Conservation (phyloP, 2,113 vertebrate species). For the Pycnonotus jocosus region DNA sequence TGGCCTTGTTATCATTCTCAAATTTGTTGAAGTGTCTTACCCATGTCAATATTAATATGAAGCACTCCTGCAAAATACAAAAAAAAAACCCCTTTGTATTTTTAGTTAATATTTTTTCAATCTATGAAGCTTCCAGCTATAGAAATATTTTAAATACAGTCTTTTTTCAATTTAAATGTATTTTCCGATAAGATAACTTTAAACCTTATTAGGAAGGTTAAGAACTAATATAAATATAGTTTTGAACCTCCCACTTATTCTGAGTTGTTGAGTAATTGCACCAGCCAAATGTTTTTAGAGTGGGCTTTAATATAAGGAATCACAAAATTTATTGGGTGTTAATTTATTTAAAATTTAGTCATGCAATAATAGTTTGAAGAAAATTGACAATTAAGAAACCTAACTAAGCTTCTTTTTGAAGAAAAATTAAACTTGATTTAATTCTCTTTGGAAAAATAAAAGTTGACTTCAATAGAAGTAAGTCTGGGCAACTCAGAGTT, state of each 20-base stretch:
- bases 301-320: conserved; percentile 16
- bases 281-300: conserved; percentile 16
- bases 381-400: conserved; percentile 50
- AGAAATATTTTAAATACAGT: not conserved
- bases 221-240: conserved; percentile 22
- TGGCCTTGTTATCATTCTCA: not conserved
- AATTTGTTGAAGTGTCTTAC: not conserved
- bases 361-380: conserved; percentile 32
- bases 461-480: conserved; percentile 9
- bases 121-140: not conserved
- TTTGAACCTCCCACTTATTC: conserved; percentile 6
- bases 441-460: conserved; percentile 10
- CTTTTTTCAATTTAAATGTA: not conserved
- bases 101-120: not conserved
- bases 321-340: conserved; percentile 17
- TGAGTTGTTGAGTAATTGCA: conserved; percentile 1
- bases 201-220: not conserved
- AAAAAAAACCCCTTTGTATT: not conserved
- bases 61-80: not conserved
- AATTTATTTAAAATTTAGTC: conserved; percentile 24
- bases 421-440: conserved; percentile 39
- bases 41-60: not conserved
- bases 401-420: conserved; percentile 26
- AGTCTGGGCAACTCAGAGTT: conserved; percentile 12
- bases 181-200: conserved; percentile 21